A percentile compares a stretch with the other conserved stretches of the same genome.
Evolutionary conservation across 30 jellyfish, hydroid and myxozoan genomes (phyloP).

Genomic region (Haliclystus octoradiatus): DNA sequence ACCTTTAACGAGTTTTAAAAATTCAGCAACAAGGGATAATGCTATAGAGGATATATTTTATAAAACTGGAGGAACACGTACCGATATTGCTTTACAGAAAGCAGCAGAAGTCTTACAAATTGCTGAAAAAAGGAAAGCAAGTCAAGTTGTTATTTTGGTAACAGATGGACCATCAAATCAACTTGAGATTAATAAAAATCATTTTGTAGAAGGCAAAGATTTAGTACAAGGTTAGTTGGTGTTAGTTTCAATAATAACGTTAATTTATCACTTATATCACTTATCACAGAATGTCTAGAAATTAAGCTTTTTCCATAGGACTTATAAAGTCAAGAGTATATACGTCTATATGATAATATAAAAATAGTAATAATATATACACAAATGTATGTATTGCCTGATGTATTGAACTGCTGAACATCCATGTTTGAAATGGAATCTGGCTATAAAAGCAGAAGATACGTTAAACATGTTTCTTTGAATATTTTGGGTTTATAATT

Average conservation of each 20-base stretch:
- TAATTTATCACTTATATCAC: not conserved
- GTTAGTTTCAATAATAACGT: too few relatives aligned
- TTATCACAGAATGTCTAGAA: not conserved
- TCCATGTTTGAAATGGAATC: too few relatives aligned
- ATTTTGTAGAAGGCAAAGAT: slow-evolving; percentile 67
- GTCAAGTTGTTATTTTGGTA: slow-evolving; percentile 77
- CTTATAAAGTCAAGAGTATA: not conserved
- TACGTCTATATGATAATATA: too few relatives aligned
- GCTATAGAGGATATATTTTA: slow-evolving; percentile 88
- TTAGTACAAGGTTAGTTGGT: not conserved
- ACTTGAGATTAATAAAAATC: slow-evolving; percentile 66
- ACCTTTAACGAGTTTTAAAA: slow-evolving; percentile 71
- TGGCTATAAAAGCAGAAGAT: too few relatives aligned
- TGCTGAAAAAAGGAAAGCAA: slow-evolving; percentile 60
- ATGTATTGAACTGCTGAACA: too few relatives aligned
- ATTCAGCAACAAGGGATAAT: slow-evolving; percentile 50
- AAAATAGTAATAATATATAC: too few relatives aligned
- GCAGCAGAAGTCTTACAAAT: slow-evolving; percentile 68
- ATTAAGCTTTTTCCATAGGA: slow-evolving; percentile 1
- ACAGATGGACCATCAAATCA: slow-evolving; percentile 92
- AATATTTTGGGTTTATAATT: too few relatives aligned
- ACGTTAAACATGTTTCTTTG: too few relatives aligned
- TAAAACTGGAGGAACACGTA: slow-evolving; percentile 94
- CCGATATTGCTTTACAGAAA: slow-evolving; percentile 89
- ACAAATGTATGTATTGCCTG: too few relatives aligned